Percentiles rank a stretch among this genome's conserved stretches.
Evolutionary conservation across 1,140 invertebrate genomes (phyloP).

Genomic region (Pseudoatta argentina): DNA sequence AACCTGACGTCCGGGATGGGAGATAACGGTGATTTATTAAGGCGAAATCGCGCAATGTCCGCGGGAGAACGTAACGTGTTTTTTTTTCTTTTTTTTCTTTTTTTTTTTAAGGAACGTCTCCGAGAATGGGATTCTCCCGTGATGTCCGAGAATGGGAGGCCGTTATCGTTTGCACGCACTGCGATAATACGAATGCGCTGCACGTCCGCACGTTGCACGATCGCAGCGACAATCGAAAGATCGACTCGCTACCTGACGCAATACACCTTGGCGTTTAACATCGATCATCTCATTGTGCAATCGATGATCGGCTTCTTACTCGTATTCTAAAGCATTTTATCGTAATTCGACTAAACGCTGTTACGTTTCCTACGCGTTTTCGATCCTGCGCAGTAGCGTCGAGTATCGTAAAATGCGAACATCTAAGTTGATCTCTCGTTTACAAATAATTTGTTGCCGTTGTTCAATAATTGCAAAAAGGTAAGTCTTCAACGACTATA

Average conservation of each 20-base stretch:
- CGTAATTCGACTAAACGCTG: conserved; percentile 32
- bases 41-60: conserved; percentile 46
- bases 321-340: conserved; percentile 13
- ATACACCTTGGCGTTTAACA: conserved; percentile 2
- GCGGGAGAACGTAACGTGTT: conserved; percentile 16
- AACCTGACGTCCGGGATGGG: conserved; percentile 37
- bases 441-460: conserved; percentile 6
- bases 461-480: conserved; percentile 27
- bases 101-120: conserved; percentile 8
- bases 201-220: conserved; percentile 12
- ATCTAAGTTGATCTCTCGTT: conserved; percentile 34
- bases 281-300: conserved; percentile 44
- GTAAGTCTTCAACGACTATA: conserved; percentile 29
- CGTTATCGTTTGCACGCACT: conserved; percentile 55
- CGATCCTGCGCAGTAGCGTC: conserved; percentile 7
- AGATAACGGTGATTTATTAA: conserved; percentile 38
- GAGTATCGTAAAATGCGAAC: conserved; percentile 55
- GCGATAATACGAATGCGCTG: conserved; percentile 28
- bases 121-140: conserved; percentile 41
- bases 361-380: conserved; percentile 30
- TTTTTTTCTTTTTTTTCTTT: not conserved
- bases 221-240: conserved; percentile 21
- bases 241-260: conserved; percentile 16
- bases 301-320: conserved; percentile 12
- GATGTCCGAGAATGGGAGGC: conserved; percentile 41